Evolutionary conservation across 1,140 invertebrate genomes (phyloP), one percentile per base, ranked within the genome.

Genomic region (Sarcophaga peregrina): DNA sequence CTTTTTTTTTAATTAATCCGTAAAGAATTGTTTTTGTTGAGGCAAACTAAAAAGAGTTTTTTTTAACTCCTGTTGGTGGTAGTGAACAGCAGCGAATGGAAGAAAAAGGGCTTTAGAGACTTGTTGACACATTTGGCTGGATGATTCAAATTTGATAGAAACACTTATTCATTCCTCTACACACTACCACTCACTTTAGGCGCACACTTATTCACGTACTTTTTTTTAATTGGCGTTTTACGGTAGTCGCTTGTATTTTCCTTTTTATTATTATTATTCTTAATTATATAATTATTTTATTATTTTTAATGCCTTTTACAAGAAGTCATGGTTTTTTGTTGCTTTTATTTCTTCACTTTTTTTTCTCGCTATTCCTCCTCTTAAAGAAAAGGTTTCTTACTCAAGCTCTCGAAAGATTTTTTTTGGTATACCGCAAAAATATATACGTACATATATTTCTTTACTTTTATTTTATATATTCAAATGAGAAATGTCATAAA

Each of bases 1-100:
- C 75, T 52, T 50, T n/a, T 78, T 52, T 50, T n/a, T 78, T 78
- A 50, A 52, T 20, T 78, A 78, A 78, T 78, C 75, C 75, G 47
- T 37, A 37, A 37, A 78, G 75, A 78, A 52, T 20, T 78, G 50
- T 50, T 78, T 15, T 78, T 78, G 75, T 52, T 25, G 75, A 20
- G 62, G 0, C 20, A 25, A 68, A 68, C 62, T 68, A n/a, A n/a
- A n/a, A 5, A 17, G 8, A 68, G 62, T 68, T 68, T 20, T 68
- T 68, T 20, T 20, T 8, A 68, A 68, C 62, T 68, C 17, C 62
- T 20, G 25, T 37, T 37, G 9, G 54, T 58, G 10, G 13, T 58
- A 13, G 10, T 20, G 20, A 25, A 68, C 62, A 25, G 62, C 62
- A 25, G 62, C 8, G 8, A 68, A 68, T 68, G 62, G 62, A 68